A percentile compares a stretch with the other conserved stretches of the same genome.
Conservation (phyloP, 2,113 vertebrate genomes). For the Leptobrachium ailaonicum region DNA sequence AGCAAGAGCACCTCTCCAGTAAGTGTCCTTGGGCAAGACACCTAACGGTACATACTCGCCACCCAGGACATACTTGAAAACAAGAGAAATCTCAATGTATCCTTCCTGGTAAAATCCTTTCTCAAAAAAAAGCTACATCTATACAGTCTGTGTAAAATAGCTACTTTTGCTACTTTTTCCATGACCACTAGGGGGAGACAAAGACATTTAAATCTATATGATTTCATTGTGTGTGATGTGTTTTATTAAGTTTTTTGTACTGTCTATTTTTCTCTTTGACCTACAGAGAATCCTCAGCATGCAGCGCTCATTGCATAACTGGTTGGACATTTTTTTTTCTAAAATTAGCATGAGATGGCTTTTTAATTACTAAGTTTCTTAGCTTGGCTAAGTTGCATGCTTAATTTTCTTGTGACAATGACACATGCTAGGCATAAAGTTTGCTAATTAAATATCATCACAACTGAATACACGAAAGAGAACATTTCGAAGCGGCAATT, state of each 20-base stretch:
- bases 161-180: not conserved
- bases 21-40: too few relatives aligned
- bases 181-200: slow-evolving; percentile 38
- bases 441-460: slow-evolving; percentile 50
- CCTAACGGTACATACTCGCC: too few relatives aligned
- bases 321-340: slow-evolving; percentile 33
- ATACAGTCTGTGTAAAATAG: not conserved
- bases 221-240: not conserved
- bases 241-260: slow-evolving; percentile 27
- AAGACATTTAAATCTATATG: slow-evolving; percentile 19
- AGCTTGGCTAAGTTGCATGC: slow-evolving; percentile 48
- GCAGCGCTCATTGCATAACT: slow-evolving; percentile 43
- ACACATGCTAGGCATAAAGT: slow-evolving; percentile 49
- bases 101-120: not conserved
- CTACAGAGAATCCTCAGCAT: slow-evolving; percentile 47
- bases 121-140: not conserved
- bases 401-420: slow-evolving; percentile 49
- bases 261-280: slow-evolving; percentile 42
- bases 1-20: too few relatives aligned
- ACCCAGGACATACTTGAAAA: too few relatives aligned
- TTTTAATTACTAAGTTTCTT: slow-evolving; percentile 50
- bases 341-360: slow-evolving; percentile 49
- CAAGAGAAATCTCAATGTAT: not conserved
- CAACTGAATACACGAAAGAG: slow-evolving; percentile 44
- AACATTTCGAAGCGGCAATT: slow-evolving; percentile 44